These are phyloP conservation scores for Taenaris catops DNA, from an alignment of 2,888 invertebrate species.

Conservation along the genomic window DNA sequence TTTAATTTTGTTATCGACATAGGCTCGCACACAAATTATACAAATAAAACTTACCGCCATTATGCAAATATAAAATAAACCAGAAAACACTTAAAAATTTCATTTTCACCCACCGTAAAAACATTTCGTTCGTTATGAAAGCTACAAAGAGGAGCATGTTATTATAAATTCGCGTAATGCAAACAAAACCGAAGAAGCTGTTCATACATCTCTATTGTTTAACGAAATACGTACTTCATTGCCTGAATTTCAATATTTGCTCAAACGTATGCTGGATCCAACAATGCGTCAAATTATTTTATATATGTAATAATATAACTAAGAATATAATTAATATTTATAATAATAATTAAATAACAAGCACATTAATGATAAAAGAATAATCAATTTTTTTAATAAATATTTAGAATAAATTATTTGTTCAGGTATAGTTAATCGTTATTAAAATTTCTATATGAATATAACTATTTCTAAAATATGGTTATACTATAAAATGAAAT, in stretches of 20 bases:
- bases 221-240: constrained; percentile 12
- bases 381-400: no score
- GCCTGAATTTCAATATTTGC: constrained; percentile 20
- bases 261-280: constrained; percentile 12
- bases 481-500: no score
- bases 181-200: constrained; percentile 39
- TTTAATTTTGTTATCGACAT: no score
- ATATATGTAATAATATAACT: no score
- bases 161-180: constrained; percentile 35
- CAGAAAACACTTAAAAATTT: constrained; percentile 15
- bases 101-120: constrained; percentile 16
- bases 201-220: constrained; percentile 40
- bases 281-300: not conserved
- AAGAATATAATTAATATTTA: no score
- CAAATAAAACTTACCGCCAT: constrained; percentile 16
- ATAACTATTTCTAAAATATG: no score
- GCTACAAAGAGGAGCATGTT: constrained; percentile 29
- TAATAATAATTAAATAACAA: no score
- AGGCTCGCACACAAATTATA: no score
- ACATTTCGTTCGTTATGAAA: constrained; percentile 15
- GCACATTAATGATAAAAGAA: no score
- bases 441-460: no score
- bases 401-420: no score
- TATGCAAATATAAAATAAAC: constrained; percentile 17
- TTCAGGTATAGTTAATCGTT: no score